Evolutionary conservation across 2,113 vertebrate genomes (phyloP).

Genomic region (Etheostoma spectabile): DNA sequence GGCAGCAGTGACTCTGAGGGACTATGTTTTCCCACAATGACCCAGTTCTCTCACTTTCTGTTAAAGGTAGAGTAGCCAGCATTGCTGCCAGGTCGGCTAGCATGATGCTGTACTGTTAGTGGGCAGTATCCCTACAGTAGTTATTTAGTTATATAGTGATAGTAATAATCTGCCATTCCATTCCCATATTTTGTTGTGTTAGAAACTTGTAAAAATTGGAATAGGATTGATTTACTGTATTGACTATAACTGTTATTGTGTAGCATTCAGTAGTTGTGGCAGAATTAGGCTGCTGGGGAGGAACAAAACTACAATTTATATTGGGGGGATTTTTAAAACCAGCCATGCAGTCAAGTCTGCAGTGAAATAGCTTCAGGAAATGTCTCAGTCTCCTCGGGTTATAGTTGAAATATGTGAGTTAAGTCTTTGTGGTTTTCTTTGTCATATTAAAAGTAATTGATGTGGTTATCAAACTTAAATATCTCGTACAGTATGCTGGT

Average conservation of each 20-base stretch:
- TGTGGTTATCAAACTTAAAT: background rate
- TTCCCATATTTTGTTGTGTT: background rate
- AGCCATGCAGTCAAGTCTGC: background rate
- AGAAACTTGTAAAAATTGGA: background rate
- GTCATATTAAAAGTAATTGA: background rate
- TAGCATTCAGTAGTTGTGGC: background rate
- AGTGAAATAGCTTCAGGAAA: background rate
- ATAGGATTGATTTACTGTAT: background rate
- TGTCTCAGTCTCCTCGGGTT: background rate
- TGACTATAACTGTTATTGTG: background rate
- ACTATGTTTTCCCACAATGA: constrained; percentile 62
- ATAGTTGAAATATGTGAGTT: background rate
- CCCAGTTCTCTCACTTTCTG: constrained; percentile 76
- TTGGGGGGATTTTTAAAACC: background rate
- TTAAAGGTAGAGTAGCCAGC: constrained; percentile 53
- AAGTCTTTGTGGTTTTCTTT: background rate
- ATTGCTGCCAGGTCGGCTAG: constrained; percentile 43
- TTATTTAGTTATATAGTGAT: background rate
- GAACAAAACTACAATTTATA: background rate
- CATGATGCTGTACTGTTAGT: constrained; percentile 22
- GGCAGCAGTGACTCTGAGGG: constrained; percentile 45
- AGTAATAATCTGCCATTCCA: background rate
- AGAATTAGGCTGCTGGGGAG: no score
- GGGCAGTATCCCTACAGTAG: background rate
- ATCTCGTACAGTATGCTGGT: background rate